Evolutionary conservation across 1,140 invertebrate genomes (phyloP).

Genomic region (Ephestia elutella): DNA sequence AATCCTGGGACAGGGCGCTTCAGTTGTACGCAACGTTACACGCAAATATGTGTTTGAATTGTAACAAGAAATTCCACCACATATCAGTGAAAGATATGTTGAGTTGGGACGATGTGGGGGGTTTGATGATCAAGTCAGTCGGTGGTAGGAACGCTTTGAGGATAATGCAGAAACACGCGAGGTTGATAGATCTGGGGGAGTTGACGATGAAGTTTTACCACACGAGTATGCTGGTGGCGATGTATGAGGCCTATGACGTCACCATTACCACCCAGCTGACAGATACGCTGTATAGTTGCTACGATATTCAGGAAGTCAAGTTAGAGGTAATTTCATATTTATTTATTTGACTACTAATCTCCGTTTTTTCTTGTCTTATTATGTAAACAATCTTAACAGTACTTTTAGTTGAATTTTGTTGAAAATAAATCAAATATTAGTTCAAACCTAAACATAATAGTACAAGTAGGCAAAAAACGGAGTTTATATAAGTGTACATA

Average conservation of each 20-base stretch:
- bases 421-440: no score
- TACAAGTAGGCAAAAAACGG: no score
- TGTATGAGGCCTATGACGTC: conserved; percentile 64
- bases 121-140: conserved; percentile 66
- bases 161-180: conserved; percentile 54
- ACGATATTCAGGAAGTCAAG: conserved; percentile 55
- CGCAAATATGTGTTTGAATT: conserved; percentile 68
- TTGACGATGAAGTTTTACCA: conserved; percentile 68
- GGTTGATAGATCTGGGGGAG: conserved; percentile 53
- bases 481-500: no score
- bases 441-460: no score
- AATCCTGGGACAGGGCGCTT: conserved; percentile 63
- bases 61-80: conserved; percentile 63
- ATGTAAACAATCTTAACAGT: no score
- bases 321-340: conserved; percentile 58
- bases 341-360: conserved; percentile 12
- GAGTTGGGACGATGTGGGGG: conserved; percentile 66
- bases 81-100: conserved; percentile 61
- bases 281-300: conserved; percentile 63
- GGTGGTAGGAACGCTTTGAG: conserved; percentile 65
- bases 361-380: no score
- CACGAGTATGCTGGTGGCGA: conserved; percentile 51
- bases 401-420: no score
- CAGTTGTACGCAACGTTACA: conserved; percentile 63
- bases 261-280: conserved; percentile 49